Evolutionary conservation across 1,140 invertebrate species (phyloP), one percentile per base, ranked within the genome.

Genomic region (Aphaenogaster ashmeadi): DNA sequence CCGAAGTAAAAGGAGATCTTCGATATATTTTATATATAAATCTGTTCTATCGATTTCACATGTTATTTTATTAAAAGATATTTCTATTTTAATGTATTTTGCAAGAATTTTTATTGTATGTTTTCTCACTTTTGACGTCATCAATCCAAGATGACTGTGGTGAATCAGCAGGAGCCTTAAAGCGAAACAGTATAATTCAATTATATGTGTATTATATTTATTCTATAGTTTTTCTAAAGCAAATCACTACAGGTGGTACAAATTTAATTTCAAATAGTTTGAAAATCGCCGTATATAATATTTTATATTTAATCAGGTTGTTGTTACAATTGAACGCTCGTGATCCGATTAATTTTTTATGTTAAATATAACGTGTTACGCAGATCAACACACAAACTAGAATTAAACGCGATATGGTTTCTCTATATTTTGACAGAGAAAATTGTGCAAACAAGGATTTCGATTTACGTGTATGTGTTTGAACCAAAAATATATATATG

Each of bases 381-480:
- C 21, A 27, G 13, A 13, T 67, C 41, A n/a, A n/a, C n/a, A n/a
- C n/a, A n/a, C n/a, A 54, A 69, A 56, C 38, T 11, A 15, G 21
- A 44, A 56, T 81, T 58, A 81, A 18, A n/a, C 8, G 9, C 13
- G 15, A 36, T 64, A 44, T 33, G 15, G 33, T 56, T 64, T 5
- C 9, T 64, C 41, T 47, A 50, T 36, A 50, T 79, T 69, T 33
- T 54, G 36, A 67, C 21, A 56, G 21, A 44, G 21, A 33, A 71
- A 81, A 71, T 71, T 71, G 64, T 54, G 27, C n/a, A 69, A 71
- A 69, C 36, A 56, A 41, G n/a, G 33, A 81, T 69, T 64, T 33
- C 11, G 52, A 56, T 77, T 33, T n/a, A 60, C 9, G 18, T 27
- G 33, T 54, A 72, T 72, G 54, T 38, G 15, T 71, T 71, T 71